Evolutionary conservation across 2,113 vertebrate species (phyloP).

Genomic region (Serilophus lunatus): DNA sequence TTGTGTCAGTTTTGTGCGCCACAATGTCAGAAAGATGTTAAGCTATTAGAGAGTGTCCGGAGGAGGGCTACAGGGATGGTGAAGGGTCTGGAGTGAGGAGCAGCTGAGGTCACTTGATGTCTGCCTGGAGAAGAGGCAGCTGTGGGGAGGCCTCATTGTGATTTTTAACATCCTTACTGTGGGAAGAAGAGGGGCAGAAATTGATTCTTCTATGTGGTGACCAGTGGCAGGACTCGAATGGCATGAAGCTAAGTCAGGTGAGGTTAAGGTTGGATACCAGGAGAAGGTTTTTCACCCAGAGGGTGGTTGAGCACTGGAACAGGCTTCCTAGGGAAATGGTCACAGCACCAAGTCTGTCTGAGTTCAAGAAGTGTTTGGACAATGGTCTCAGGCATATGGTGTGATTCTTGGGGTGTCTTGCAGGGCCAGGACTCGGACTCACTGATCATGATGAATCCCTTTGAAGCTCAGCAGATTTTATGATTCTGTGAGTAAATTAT

Average conservation of each 20-base stretch:
- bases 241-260: background rate
- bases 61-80: background rate
- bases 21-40: background rate
- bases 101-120: background rate
- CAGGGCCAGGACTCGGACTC: background rate
- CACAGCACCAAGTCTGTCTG: background rate
- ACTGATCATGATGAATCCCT: background rate
- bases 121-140: background rate
- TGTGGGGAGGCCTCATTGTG: background rate
- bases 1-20: background rate
- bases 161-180: background rate
- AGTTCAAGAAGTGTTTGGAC: background rate
- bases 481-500: background rate
- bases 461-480: background rate
- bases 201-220: fast-evolving
- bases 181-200: background rate
- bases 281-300: background rate
- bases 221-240: background rate
- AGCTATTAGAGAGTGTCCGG: background rate
- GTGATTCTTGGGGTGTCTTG: background rate
- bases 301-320: background rate
- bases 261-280: background rate
- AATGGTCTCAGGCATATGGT: background rate
- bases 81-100: background rate
- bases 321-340: background rate